Evolutionary conservation across 2,888 invertebrate genomes (phyloP).

Genomic region (Psylliodes chrysocephalus): DNA sequence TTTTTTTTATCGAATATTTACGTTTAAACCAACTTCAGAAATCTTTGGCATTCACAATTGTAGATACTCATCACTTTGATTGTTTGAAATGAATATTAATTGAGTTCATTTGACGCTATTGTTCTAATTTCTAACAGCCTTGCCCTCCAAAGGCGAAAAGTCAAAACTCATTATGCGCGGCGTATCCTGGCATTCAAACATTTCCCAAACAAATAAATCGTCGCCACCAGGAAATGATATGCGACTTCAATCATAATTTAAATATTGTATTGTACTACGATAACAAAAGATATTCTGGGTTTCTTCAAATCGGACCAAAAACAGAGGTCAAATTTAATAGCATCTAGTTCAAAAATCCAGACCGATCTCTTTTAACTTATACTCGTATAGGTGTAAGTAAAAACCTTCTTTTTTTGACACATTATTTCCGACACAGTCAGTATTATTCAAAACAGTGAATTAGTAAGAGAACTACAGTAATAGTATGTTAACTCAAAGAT

Average conservation of each 20-base stretch:
- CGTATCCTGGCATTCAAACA: conserved; percentile 47
- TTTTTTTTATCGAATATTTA: no score
- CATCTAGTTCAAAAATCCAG: conserved; percentile 1
- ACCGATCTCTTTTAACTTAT: no score
- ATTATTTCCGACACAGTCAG: no score
- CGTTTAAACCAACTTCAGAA: not conserved
- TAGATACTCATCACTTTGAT: conserved; percentile 19
- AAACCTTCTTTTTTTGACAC: no score
- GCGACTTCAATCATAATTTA: conserved; percentile 41
- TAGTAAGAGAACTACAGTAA: no score
- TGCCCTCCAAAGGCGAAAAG: conserved; percentile 48
- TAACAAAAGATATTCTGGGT: conserved; percentile 39
- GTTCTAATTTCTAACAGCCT: conserved; percentile 45
- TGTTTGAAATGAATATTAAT: conserved; percentile 22
- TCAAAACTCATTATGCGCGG: conserved; percentile 42
- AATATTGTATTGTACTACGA: conserved; percentile 39
- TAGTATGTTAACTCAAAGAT: no score
- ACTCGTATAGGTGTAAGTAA: no score
- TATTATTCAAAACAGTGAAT: no score
- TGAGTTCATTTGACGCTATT: conserved; percentile 35
- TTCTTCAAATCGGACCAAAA: conserved; percentile 34
- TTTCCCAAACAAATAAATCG: conserved; percentile 43
- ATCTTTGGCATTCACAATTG: not conserved
- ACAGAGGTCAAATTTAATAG: conserved; percentile 33
- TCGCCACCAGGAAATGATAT: conserved; percentile 46